Evolutionary conservation across 2,113 vertebrate genomes (phyloP), one percentile per base, ranked within the genome.

Genomic region (Syngnathoides biaculeatus): DNA sequence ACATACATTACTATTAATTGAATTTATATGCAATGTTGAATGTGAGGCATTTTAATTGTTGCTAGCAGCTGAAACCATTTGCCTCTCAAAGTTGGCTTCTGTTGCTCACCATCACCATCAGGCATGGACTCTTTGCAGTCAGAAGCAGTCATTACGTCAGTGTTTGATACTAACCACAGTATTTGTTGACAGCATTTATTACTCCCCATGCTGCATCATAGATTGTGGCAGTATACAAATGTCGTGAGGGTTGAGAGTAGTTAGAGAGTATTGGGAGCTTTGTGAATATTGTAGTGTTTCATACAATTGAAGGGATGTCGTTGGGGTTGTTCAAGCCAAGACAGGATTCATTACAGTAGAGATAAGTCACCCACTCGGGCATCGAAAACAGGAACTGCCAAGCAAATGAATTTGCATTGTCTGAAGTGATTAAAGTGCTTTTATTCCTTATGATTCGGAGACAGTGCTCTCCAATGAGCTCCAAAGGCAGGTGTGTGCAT

Each of bases 381-480:
- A 62, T 81, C 17, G 43, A 62, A 60, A 75, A 81, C 72, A 67
- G 30, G 53, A 82, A 57, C 76, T 79, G 79, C 81, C 53, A 60
- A 75, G 76, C 79, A 81, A 69, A 85, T 72, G 57, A 74, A 82
- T 80, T 74, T 83, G 74, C 73, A 73, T 85, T 80, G 75, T 85
- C 85, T 84, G 68, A 83, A 85, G 82, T 89, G 86, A 84, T 89
- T 90, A 87, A 78, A 77, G 75, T 81, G 65, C 79, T 89, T 88
- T 91, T 81, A 89, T 85, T 90, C 67, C 69, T 89, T 85, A 89
- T 73, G 82, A 84, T 86, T 87, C 71, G 79, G 65, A 84, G 74
- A 79, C 73, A 81, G 66, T 43, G 72, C 85, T 79, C 84, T 82
- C 85, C n/a, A 11, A 61, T 66, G 47, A 8, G 78, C 74, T 84